These are phyloP conservation scores for Hirtodrosophila confusa DNA, from an alignment of 2,888 invertebrate species.

Conservation along the genomic window DNA sequence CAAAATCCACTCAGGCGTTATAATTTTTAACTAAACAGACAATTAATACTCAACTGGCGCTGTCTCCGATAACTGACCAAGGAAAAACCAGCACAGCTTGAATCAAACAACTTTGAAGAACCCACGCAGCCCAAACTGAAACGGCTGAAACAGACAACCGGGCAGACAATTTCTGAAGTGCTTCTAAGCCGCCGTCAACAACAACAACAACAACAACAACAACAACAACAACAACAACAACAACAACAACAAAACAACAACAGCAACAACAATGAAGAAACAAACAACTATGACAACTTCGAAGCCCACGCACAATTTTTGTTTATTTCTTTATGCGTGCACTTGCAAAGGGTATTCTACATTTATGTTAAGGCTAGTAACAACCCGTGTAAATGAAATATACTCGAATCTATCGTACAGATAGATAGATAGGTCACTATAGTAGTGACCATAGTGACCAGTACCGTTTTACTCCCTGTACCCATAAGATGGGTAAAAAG, in stretches of 20 bases:
- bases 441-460: too few species aligned
- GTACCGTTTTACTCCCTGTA: too few species aligned
- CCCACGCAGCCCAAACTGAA: conserved; percentile 54
- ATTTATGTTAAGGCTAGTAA: conserved; percentile 9
- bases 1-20: conserved; percentile 37
- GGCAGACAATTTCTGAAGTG: conserved; percentile 66
- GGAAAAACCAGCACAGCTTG: conserved; percentile 27
- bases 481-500: too few species aligned
- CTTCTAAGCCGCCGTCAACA: conserved; percentile 59
- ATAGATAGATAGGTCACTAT: too few species aligned
- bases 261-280: conserved; percentile 8
- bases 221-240: conserved; percentile 23
- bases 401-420: too few species aligned
- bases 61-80: conserved; percentile 31
- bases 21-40: conserved; percentile 62
- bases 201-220: conserved; percentile 19
- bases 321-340: conserved; percentile 23
- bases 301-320: conserved; percentile 60
- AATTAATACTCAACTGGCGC: conserved; percentile 61
- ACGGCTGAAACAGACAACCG: conserved; percentile 46
- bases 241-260: conserved; percentile 8
- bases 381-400: neutral
- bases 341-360: conserved; percentile 6
- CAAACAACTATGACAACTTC: conserved; percentile 45
- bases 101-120: conserved; percentile 65